Percentiles rank a stretch among this genome's conserved stretches.
Evolutionary conservation across 2,113 vertebrate genomes (phyloP).

Genomic region (Vidua macroura): DNA sequence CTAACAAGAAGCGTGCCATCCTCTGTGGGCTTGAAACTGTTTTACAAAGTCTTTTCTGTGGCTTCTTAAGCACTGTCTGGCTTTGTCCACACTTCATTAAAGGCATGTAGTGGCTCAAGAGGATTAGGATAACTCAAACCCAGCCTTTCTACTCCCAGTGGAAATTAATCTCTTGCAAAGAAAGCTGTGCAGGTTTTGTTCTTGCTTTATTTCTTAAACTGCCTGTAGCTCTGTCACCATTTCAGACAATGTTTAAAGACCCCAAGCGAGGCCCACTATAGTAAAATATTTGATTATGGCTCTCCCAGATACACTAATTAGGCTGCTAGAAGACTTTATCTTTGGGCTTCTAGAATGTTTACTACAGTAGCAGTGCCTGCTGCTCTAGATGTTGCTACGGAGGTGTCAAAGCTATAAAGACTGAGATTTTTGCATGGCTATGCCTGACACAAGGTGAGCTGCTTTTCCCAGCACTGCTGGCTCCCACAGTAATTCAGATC

Average conservation of each 20-base stretch:
- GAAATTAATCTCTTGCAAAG: constrained; percentile 38
- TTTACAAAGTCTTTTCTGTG: constrained; percentile 6
- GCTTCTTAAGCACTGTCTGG: constrained; percentile 9
- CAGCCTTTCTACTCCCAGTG: background rate
- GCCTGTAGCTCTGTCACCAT: background rate
- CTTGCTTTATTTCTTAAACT: constrained; percentile 13
- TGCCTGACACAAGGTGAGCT: background rate
- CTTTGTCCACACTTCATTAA: constrained; percentile 51
- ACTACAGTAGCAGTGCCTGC: background rate
- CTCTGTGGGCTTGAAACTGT: background rate
- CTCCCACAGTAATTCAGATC: background rate
- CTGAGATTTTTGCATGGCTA: background rate
- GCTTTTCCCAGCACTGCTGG: background rate
- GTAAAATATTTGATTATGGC: background rate
- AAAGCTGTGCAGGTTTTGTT: constrained; percentile 20
- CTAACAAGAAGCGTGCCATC: background rate
- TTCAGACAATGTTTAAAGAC: background rate
- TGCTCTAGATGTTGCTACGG: background rate
- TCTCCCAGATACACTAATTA: background rate
- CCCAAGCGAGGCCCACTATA: background rate
- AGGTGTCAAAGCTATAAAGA: background rate
- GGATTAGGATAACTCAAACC: constrained; percentile 43
- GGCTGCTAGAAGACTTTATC: background rate
- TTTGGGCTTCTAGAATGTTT: background rate
- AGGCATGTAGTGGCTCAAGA: constrained; percentile 32